Evolutionary conservation across 1,140 invertebrate genomes (phyloP).

Genomic region (Macrocentrus cingulum): DNA sequence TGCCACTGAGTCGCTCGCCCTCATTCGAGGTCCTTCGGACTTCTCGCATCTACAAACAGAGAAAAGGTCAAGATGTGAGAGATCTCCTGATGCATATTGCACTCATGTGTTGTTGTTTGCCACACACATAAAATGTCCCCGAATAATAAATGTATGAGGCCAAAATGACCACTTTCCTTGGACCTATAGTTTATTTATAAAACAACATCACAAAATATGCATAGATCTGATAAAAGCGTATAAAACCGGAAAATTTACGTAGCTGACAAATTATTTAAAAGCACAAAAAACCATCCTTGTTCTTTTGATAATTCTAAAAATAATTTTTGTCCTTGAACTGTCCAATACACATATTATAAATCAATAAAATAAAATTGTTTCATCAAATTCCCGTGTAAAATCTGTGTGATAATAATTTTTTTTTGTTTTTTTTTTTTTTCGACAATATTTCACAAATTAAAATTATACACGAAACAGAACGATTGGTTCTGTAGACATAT

Average conservation of each 20-base stretch:
- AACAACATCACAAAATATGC: background rate
- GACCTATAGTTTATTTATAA: slow-evolving; percentile 9
- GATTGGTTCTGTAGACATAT: slow-evolving; percentile 11
- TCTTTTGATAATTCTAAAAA: too few species aligned
- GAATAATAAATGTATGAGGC: background rate
- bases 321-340: too few species aligned
- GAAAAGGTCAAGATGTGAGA: slow-evolving; percentile 20
- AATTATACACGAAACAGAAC: too few species aligned
- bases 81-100: background rate
- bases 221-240: background rate
- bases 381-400: too few species aligned
- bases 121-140: slow-evolving; percentile 18
- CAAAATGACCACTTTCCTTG: slow-evolving; percentile 13
- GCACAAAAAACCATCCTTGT: too few species aligned
- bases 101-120: slow-evolving; percentile 24
- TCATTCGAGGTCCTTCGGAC: slow-evolving; percentile 54
- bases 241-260: background rate
- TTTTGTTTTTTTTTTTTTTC: too few species aligned
- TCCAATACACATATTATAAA: too few species aligned
- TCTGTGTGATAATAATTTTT: too few species aligned
- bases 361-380: too few species aligned
- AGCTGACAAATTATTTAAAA: background rate
- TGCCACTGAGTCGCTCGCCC: slow-evolving; percentile 48
- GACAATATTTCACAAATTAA: background rate
- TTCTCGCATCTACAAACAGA: slow-evolving; percentile 46